Percentiles rank a stretch among this genome's conserved stretches.
Conservation (phyloP, 2,113 vertebrate genomes). For the Tachuris rubrigastra region DNA sequence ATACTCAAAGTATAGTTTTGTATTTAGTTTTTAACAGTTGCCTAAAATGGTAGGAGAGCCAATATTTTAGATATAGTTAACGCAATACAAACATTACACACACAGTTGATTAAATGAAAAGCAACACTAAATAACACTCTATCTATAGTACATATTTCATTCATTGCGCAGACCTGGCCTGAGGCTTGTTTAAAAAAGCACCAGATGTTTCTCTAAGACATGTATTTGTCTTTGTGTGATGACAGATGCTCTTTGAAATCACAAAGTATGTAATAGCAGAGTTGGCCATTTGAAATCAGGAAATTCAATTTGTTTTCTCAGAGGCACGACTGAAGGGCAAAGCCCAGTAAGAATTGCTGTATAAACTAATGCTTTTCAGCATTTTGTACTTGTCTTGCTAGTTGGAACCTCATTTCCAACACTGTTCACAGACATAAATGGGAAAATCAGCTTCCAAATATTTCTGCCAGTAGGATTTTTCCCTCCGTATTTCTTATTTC, state of each 20-base stretch:
- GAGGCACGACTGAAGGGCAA: slow-evolving; percentile 66
- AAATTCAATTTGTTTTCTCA: slow-evolving; percentile 76
- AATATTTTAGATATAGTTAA: slow-evolving; percentile 63
- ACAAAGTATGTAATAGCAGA: slow-evolving; percentile 76
- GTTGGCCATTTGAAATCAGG: slow-evolving; percentile 77
- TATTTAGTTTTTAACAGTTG: neutral
- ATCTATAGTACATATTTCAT: slow-evolving; percentile 78
- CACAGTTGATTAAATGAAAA: slow-evolving; percentile 74
- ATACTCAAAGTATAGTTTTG: neutral
- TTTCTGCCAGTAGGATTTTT: neutral
- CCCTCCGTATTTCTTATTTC: neutral
- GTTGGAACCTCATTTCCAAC: slow-evolving; percentile 42
- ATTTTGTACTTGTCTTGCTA: slow-evolving; percentile 10
- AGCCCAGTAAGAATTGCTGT: slow-evolving; percentile 44
- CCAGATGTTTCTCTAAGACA: slow-evolving; percentile 81
- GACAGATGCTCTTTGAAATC: slow-evolving; percentile 83
- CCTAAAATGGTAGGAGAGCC: slow-evolving; percentile 18
- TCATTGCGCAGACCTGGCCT: slow-evolving; percentile 74
- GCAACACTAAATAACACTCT: slow-evolving; percentile 70
- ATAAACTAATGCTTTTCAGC: slow-evolving; percentile 51
- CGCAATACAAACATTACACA: slow-evolving; percentile 66
- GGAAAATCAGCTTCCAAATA: slow-evolving; percentile 14
- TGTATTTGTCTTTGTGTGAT: slow-evolving; percentile 80
- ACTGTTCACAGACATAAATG: neutral
- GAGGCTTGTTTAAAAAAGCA: slow-evolving; percentile 77